Base-by-base conservation (phyloP, 2,888 invertebrate species). In the Melinaea menophilus region DNA sequence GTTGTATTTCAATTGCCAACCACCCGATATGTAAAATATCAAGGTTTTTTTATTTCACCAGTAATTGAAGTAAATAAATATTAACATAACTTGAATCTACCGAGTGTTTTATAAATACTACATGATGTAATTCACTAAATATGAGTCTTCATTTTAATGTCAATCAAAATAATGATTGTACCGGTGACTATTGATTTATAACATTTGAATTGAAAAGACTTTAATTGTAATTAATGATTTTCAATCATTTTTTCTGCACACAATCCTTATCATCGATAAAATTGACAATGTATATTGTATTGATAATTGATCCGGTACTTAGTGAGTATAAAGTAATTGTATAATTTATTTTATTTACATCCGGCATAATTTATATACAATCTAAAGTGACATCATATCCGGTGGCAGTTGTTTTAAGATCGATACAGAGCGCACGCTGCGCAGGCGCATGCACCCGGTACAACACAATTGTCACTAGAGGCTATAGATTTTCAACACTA, bases 341-440 rank as follows among this genome's bases (percentile, higher is more conserved):
- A n/a, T 35, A 11, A 60, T 37, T 7, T 45, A 60, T 51, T 45
- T 56, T 12, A 46, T 62, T 41, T 37, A 47, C 47, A 62, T 64
- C 62, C 66, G 55, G 57, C 56, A 37, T 33, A 51, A 47, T 59
- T 51, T 12, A 33, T 58, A 13, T 51, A 56, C 61, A 35, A 47
- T 56, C 57, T 41, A 35, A 34, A 57, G 48, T 68, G 66, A 68
- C 64, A 61, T 68, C 64, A 69, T 61, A 69, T 69, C 68, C 68
- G 61, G 67, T 65, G 67, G 64, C 41, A 11, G 64, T 48, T 41
- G 58, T 3, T 41, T 41, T 41, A 7, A 56, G 62, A 67, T 65
- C 63, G 67, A 67, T 59, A 64, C 65, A 59, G 63, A 63, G 48
- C 62, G 11, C 9, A 41, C 7, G 7, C 41, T 41, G 41, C 41